A percentile compares a stretch with the other conserved stretches of the same genome.
Evolutionary conservation across 2,888 invertebrate genomes (phyloP).

Genomic region (Venusia cambrica): DNA sequence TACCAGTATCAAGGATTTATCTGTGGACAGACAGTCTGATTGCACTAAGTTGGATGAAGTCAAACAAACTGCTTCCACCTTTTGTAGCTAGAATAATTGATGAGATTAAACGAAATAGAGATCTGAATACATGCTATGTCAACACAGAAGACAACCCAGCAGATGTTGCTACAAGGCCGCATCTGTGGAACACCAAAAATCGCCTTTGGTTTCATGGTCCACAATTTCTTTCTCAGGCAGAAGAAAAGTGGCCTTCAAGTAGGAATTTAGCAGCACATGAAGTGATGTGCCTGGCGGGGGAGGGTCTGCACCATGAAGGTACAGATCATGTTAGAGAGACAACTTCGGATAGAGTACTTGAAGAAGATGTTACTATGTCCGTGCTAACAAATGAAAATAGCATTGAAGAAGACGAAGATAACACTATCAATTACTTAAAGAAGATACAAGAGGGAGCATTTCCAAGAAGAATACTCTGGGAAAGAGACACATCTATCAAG

Average conservation of each 20-base stretch:
- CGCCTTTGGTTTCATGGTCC: constrained; percentile 5
- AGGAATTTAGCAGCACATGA: too few species aligned
- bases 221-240: constrained; percentile 16
- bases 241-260: constrained; percentile 1
- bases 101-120: too few species aligned
- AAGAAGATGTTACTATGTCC: too few species aligned
- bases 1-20: not conserved
- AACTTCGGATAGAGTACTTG: too few species aligned
- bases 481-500: constrained; percentile 2
- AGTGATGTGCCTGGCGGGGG: not conserved
- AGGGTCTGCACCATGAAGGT: not conserved
- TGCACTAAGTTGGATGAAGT: constrained; percentile 15
- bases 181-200: not conserved
- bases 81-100: constrained; percentile 20
- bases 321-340: too few species aligned
- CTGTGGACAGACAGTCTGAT: constrained; percentile 27
- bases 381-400: too few species aligned
- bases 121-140: too few species aligned
- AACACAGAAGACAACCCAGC: constrained; percentile 12
- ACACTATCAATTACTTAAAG: not conserved
- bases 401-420: not conserved
- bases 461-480: not conserved
- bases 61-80: constrained; percentile 22
- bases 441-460: constrained; percentile 1
- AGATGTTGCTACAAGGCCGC: constrained; percentile 14